Evolutionary conservation across 1,140 invertebrate genomes (phyloP).

Genomic region (Lepidotrigona ventralis): DNA sequence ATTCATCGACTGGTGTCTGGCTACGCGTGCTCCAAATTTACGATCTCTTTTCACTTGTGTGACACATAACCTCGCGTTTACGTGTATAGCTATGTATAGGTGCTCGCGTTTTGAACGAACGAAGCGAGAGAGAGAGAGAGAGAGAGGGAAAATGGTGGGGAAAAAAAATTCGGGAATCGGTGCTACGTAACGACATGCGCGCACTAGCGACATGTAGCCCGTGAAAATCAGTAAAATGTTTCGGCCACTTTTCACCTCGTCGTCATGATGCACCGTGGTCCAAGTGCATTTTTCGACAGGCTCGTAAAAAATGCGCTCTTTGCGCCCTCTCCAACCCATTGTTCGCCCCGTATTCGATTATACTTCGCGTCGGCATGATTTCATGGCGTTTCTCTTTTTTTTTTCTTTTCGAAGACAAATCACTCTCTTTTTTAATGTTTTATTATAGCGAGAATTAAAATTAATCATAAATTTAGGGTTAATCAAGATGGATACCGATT

Average conservation of each 20-base stretch:
- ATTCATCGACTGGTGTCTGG: neutral
- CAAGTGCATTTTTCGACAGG: conserved; percentile 37
- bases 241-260: conserved; percentile 41
- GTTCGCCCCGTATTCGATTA: conserved; percentile 30
- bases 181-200: neutral
- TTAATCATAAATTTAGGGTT: neutral
- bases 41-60: neutral
- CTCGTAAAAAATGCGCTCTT: conserved; percentile 24
- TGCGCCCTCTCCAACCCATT: neutral
- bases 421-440: neutral
- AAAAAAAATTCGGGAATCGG: conserved; percentile 7
- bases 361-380: neutral
- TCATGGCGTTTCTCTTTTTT: neutral
- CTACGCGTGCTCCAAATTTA: neutral
- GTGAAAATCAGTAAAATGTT: conserved; percentile 50
- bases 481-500: too few species aligned
- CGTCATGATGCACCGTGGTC: conserved; percentile 11
- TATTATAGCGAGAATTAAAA: neutral
- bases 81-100: neutral
- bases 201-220: neutral
- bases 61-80: neutral
- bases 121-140: neutral
- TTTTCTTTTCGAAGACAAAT: neutral
- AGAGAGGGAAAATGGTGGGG: neutral
- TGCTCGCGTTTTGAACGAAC: neutral